A percentile compares a stretch with the other conserved stretches of the same genome.
phyloP scores from a whole-genome alignment of 1,140 invertebrate species.

The Heliconius melpomene region DNA sequence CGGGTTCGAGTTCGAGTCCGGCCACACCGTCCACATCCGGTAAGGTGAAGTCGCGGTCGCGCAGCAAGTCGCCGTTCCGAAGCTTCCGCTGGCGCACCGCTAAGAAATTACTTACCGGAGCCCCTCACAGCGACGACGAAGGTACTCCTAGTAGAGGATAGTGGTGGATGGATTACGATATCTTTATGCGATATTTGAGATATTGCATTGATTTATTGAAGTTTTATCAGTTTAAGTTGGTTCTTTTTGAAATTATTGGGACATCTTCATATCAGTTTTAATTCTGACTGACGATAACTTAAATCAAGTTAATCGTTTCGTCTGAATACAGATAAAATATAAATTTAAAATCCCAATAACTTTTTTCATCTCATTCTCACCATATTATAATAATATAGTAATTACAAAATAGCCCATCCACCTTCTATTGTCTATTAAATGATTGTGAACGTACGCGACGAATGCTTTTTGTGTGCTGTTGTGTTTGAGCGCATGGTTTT shows the following conservation, averaged over 20 bases:
- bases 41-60: slow-evolving; percentile 88
- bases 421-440: slow-evolving; percentile 34
- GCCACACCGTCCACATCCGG: slow-evolving; percentile 71
- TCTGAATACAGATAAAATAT: no score
- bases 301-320: not conserved
- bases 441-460: slow-evolving; percentile 41
- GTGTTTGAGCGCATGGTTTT: slow-evolving; percentile 67
- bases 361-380: no score
- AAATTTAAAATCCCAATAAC: no score
- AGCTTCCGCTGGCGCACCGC: slow-evolving; percentile 89
- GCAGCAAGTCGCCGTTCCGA: slow-evolving; percentile 94
- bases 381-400: not conserved
- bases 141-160: slow-evolving; percentile 72
- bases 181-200: not conserved
- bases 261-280: no score
- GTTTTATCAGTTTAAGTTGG: not conserved
- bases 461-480: slow-evolving; percentile 72
- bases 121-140: slow-evolving; percentile 90
- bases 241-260: no score
- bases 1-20: slow-evolving; percentile 64
- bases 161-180: slow-evolving; percentile 47
- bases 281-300: not conserved
- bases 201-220: no score
- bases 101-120: slow-evolving; percentile 83
- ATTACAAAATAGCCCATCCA: slow-evolving; percentile 34